Percentiles rank a stretch among this genome's conserved stretches.
phyloP scores from a whole-genome alignment of 2,888 invertebrate species.

The Rhimphoctona megacephalus region DNA sequence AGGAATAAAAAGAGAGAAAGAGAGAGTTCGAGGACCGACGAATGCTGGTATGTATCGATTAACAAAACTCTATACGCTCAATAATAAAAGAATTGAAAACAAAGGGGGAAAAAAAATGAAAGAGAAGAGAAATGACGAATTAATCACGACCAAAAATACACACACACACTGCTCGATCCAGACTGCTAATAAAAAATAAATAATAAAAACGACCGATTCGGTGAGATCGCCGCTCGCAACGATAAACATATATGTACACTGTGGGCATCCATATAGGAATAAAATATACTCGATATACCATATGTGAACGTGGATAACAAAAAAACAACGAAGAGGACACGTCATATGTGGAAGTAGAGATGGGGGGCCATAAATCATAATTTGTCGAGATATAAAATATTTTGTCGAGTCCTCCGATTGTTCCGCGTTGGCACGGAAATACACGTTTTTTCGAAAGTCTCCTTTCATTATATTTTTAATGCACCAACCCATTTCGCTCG shows the following conservation, averaged over 20 bases:
- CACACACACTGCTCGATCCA: conserved; percentile 52
- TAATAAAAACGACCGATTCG: conserved; percentile 30
- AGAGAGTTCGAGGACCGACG: conserved; percentile 13
- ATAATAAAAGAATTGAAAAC: conserved; percentile 44
- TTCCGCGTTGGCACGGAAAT: conserved; percentile 21
- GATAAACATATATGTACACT: conserved; percentile 53
- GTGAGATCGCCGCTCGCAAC: conserved; percentile 37
- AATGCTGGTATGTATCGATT: conserved; percentile 55
- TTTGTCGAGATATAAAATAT: conserved; percentile 53
- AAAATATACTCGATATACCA: conserved; percentile 47
- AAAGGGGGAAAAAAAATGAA: background rate
- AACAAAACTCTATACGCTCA: conserved; percentile 56
- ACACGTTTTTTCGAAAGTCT: background rate
- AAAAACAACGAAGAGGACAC: conserved; percentile 28
- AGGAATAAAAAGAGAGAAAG: background rate
- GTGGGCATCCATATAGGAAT: conserved; percentile 50
- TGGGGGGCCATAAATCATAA: conserved; percentile 51
- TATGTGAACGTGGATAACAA: conserved; percentile 48
- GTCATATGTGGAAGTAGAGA: background rate
- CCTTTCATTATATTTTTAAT: conserved; percentile 17
- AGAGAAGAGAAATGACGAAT: conserved; percentile 35
- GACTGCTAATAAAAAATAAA: conserved; percentile 51
- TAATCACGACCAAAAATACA: conserved; percentile 65
- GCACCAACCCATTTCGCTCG: background rate
- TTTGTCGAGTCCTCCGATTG: conserved; percentile 37